A percentile compares a stretch with the other conserved stretches of the same genome.
phyloP scores from a whole-genome alignment of 1,140 invertebrate genomes.

The Diprion similis region DNA sequence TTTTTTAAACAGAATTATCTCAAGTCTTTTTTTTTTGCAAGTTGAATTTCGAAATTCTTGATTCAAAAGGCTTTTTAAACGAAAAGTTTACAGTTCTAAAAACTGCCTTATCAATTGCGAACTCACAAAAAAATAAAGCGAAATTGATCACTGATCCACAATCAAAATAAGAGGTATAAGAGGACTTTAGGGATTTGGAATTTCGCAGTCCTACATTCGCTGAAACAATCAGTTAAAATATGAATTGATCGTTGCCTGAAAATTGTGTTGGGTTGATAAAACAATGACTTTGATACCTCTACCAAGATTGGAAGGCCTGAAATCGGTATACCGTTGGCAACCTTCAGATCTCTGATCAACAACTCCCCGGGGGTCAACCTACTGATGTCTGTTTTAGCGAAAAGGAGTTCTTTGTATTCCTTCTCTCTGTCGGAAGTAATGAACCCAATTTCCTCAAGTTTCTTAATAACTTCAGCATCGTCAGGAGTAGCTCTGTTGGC shows the following conservation, averaged over 20 bases:
- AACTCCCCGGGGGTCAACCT: conserved; percentile 64
- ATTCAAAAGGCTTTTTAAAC: too few species aligned
- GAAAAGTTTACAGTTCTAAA: too few species aligned
- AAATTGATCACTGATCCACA: too few species aligned
- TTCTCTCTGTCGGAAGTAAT: conserved; percentile 37
- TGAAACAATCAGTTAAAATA: too few species aligned
- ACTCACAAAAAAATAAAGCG: too few species aligned
- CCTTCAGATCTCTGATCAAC: conserved; percentile 71
- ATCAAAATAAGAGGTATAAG: too few species aligned
- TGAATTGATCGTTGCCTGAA: conserved; percentile 16
- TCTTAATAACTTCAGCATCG: conserved; percentile 65
- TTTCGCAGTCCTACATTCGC: too few species aligned
- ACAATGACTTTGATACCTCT: conserved; percentile 34
- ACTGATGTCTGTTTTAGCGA: conserved; percentile 67
- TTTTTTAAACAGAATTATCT: too few species aligned
- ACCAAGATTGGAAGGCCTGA: conserved; percentile 66
- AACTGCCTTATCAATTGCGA: too few species aligned
- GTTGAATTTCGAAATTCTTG: too few species aligned
- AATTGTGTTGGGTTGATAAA: conserved; percentile 6
- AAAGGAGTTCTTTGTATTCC: conserved; percentile 62
- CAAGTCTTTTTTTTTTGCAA: too few species aligned
- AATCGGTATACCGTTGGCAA: conserved; percentile 65
- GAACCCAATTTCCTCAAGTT: conserved; percentile 53
- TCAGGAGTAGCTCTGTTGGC: conserved; percentile 68
- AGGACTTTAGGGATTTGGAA: too few species aligned